Evolutionary conservation across 2,113 vertebrate genomes (phyloP).

Genomic region (Pseudorasbora parva): DNA sequence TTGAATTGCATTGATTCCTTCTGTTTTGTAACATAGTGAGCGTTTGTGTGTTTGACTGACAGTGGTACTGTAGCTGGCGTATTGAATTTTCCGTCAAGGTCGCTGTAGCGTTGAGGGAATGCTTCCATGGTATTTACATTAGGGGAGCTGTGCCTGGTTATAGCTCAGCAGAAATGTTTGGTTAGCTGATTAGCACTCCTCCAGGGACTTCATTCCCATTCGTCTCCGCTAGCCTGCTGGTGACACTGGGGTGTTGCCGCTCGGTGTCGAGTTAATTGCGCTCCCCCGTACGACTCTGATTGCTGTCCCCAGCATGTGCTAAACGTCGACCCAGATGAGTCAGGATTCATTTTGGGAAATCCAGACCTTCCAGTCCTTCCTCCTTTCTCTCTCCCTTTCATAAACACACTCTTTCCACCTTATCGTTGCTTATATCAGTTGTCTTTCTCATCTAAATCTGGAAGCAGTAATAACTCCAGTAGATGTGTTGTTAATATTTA

Average conservation of each 20-base stretch:
- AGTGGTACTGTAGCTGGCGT: not conserved
- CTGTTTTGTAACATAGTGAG: conserved; percentile 7
- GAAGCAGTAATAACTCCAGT: not conserved
- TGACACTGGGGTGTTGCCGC: conserved; percentile 27
- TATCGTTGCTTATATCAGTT: not conserved
- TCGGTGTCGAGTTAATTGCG: conserved; percentile 46
- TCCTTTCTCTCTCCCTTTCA: conserved; percentile 39
- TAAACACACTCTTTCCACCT: not conserved
- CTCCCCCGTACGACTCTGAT: conserved; percentile 25
- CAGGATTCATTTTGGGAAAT: conserved; percentile 65
- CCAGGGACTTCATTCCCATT: conserved; percentile 37
- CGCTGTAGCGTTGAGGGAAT: conserved; percentile 49
- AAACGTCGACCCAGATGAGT: conserved; percentile 66
- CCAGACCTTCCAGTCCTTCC: conserved; percentile 36
- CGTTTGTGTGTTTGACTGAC: conserved; percentile 24
- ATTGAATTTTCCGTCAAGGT: conserved; percentile 14
- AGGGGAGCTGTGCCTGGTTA: conserved; percentile 54
- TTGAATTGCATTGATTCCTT: not conserved
- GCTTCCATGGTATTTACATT: conserved; percentile 66
- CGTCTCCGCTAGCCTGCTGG: conserved; percentile 29
- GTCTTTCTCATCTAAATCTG: not conserved
- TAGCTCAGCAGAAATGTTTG: conserved; percentile 62
- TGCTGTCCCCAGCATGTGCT: conserved; percentile 16
- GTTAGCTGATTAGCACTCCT: conserved; percentile 71
- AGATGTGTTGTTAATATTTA: not conserved